Percentiles rank a stretch among this genome's conserved stretches.
Conservation (phyloP, 2,888 invertebrate species). For the Aphodius sticticus region DNA sequence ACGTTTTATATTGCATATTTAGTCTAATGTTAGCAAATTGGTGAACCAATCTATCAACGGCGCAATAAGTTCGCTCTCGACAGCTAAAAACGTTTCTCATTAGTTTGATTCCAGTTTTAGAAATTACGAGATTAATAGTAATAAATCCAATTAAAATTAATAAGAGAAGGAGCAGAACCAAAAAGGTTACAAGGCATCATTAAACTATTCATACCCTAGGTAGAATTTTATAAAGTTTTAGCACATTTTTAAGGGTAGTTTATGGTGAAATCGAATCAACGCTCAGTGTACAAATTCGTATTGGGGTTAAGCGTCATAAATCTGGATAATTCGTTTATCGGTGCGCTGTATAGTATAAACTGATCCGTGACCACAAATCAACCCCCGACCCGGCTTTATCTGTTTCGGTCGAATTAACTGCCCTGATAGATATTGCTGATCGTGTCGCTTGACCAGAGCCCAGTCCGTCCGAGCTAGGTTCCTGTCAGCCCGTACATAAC, state of each 20-base stretch:
- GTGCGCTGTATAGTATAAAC: neutral
- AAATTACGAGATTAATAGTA: too few relatives aligned
- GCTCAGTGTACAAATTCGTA: neutral
- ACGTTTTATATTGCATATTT: too few relatives aligned
- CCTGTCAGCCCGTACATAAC: neutral
- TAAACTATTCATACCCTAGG: too few relatives aligned
- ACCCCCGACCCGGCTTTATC: neutral
- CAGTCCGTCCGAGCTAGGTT: neutral
- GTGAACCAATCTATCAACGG: too few relatives aligned
- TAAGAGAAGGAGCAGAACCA: too few relatives aligned
- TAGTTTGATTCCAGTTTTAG: too few relatives aligned
- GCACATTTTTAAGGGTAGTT: neutral
- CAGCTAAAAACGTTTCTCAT: too few relatives aligned
- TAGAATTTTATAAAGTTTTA: too few relatives aligned
- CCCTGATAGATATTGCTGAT: neutral
- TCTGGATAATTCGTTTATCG: slow-evolving; percentile 4
- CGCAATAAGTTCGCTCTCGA: too few relatives aligned
- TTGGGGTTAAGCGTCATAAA: neutral
- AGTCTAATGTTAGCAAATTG: too few relatives aligned
- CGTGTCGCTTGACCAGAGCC: neutral
- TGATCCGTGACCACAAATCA: slow-evolving; percentile 4
- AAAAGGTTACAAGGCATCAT: too few relatives aligned
- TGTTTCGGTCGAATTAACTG: neutral
- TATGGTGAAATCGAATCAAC: neutral
- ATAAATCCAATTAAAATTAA: too few relatives aligned